Evolutionary conservation across 2,888 invertebrate genomes (phyloP), one percentile per base, ranked within the genome.

Genomic region (Agrilus biguttatus): DNA sequence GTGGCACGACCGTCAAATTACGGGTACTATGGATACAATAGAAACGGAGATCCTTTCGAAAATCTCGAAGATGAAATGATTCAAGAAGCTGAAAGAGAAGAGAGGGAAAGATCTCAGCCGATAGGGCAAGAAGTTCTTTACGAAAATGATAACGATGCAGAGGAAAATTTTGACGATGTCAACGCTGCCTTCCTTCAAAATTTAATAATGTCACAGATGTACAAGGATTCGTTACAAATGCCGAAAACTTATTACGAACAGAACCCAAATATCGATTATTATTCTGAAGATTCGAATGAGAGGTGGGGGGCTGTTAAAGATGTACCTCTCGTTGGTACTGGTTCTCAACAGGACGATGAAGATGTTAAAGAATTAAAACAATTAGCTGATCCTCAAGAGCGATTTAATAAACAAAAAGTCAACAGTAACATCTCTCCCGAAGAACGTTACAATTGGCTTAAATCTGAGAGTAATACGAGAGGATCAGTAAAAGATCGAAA

Each of bases 101-200:
- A 68, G 45, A 55, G 68, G 10, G 68, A 67, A 45, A 72, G 75
- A 35, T 68, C 75, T 12, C 66, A 77, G 33, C 77, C 78, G 1
- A 74, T 78, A 21, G 78, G 77, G n/a, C 78, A 78, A 55, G 78
- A 79, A 58, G 75, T 75, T 13, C 75, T 76, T 69, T 79, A 73
- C 50, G 77, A 78, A 57, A 73, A 70, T 49, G 75, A 75, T 47
- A 51, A 49, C 3, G 46, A 43, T 13, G 55, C 54, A 32, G 57
- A 57, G n/a, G 53, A 51, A 12, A 58, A 53, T 42, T 53, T 64
- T 13, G 68, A 67, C 33, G 66, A 68, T 43, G 65, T 64, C 5
- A 79, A 75, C 58, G 76, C 77, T 42, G 75, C 77, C 39, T 79
- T 80, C 59, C 67, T 81, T 43, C 75, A 78, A 55, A 80, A 80